Evolutionary conservation across 1,140 invertebrate species (phyloP), one percentile per base, ranked within the genome.

Genomic region (Scaptomyza hsui): DNA sequence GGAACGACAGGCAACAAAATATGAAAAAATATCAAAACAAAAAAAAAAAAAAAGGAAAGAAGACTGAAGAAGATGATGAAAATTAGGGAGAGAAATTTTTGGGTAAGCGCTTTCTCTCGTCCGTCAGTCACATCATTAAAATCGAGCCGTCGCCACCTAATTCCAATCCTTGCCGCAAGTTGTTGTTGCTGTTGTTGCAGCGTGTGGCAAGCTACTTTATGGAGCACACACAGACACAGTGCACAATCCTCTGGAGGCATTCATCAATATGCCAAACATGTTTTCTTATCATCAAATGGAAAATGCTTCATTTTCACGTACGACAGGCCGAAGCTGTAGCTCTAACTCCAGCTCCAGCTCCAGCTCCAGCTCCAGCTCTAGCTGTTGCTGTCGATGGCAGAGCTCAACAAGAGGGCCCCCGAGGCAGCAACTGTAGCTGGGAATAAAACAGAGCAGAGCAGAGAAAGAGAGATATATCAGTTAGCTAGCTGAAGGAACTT

Each of bases 211-310:
- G 51, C 39, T 55, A 47, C 29, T 16, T 42, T n/a, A 24, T 47
- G 32, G 32, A 3, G 13, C 45, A 39, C 48, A 1, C 39, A 45
- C 10, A 15, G 49, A 37, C 63, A 18, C 26, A 37, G 5, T 19
- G 18, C 29, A 70, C 77, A 86, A 86, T 72, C 57, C 80, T 85
- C 81, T 72, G 44, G 81, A 86, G 81, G 78, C 81, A 81, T 86
- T 86, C 81, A 86, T 86, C 81, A 86, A 86, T 86, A 86, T 86
- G 81, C 81, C 81, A 81, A 86, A 86, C 81, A 86, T 86, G 81
- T 86, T 86, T 86, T 80, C 73, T 85, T 86, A 85, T 85, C 81
- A 86, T 85, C 81, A 85, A 85, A 85, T 75, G 81, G 81, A 85
- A 85, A 85, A 86, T 80, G 77, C 77, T 86, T 86, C 81, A 85